Percentiles rank a stretch among this genome's conserved stretches.
Evolutionary conservation across 30 jellyfish, hydroid and myxozoan species (phyloP).

Genomic region (Turritopsis dohrnii): DNA sequence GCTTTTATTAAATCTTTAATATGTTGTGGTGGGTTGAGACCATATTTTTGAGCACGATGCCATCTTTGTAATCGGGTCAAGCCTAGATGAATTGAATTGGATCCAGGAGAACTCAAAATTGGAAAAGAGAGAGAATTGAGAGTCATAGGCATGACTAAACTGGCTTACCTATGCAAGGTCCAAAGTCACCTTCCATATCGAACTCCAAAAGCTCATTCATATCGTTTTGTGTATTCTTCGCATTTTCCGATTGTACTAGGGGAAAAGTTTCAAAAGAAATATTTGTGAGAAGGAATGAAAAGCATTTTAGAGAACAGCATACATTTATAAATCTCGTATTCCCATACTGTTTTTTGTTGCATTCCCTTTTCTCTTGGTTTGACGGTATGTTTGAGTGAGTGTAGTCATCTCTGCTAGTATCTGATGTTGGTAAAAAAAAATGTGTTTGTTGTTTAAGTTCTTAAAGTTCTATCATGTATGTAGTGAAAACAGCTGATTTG

Average conservation of each 20-base stretch:
- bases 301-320: no score
- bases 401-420: neutral
- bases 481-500: neutral
- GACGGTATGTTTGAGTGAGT: neutral
- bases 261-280: neutral
- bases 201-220: neutral
- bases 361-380: neutral
- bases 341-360: neutral
- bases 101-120: no score
- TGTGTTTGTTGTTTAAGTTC: no score
- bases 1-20: constrained; percentile 34
- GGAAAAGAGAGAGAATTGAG: neutral
- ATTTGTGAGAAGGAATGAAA: no score
- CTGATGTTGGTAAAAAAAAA: no score
- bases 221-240: neutral
- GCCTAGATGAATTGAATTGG: no score
- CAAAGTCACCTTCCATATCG: neutral
- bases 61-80: constrained; percentile 64
- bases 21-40: constrained; percentile 49
- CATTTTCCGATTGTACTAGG: neutral
- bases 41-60: constrained; percentile 67
- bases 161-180: neutral
- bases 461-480: no score
- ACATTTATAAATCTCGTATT: neutral
- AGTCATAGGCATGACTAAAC: neutral